Percentiles rank a stretch among this genome's conserved stretches.
Conservation (phyloP, 2,797 vertebrate genomes). For the Ataeniobius toweri region DNA sequence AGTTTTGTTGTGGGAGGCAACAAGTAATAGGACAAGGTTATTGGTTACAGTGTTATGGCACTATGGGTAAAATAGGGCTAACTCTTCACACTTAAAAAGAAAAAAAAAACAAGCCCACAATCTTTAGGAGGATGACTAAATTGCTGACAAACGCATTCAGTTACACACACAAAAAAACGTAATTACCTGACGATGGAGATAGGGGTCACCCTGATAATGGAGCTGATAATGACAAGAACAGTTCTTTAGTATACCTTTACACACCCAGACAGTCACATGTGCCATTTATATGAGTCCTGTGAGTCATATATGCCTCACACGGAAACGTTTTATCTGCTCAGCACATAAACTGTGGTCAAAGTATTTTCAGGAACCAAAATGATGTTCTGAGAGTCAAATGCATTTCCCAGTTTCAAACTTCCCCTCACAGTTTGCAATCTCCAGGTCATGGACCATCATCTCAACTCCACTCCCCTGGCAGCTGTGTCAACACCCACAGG, state of each 20-base stretch:
- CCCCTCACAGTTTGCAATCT: constrained; percentile 34
- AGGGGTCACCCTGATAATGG: constrained; percentile 57
- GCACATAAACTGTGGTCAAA: neutral
- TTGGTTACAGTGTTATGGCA: constrained; percentile 66
- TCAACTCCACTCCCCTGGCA: constrained; percentile 63
- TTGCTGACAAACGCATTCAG: constrained; percentile 33
- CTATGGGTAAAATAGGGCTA: constrained; percentile 60
- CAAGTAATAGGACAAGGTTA: constrained; percentile 67
- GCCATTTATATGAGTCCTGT: too few species aligned
- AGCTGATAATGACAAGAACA: constrained; percentile 66
- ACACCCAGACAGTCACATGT: constrained; percentile 25
- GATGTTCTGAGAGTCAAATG: constrained; percentile 43
- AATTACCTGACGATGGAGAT: constrained; percentile 1
- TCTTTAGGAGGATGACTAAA: constrained; percentile 17
- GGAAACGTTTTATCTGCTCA: constrained; percentile 15
- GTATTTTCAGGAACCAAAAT: constrained; percentile 47
- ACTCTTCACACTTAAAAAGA: constrained; percentile 67
- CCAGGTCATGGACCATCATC: constrained; percentile 52
- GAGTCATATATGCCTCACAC: neutral
- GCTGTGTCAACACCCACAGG: constrained; percentile 82
- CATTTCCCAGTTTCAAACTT: constrained; percentile 45
- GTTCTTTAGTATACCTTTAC: constrained; percentile 22
- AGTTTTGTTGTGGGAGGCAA: constrained; percentile 57
- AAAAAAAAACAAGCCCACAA: constrained; percentile 29
- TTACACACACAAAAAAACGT: constrained; percentile 16